Base-by-base conservation (phyloP, 1,140 invertebrate species). In the Drosophila orosa region DNA sequence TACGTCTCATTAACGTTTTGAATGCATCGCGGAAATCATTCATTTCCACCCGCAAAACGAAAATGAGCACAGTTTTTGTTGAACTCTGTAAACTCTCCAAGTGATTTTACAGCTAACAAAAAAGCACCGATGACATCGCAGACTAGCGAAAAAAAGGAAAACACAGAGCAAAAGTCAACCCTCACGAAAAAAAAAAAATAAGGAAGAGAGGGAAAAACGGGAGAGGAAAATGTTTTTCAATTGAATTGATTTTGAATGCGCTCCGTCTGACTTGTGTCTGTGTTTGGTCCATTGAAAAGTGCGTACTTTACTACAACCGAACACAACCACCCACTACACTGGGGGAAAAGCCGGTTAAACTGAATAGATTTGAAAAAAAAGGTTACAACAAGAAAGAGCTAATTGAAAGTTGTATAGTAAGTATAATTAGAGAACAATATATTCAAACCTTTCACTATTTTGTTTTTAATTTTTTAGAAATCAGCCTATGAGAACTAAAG, bases 201-300 rank as follows among this genome's bases (percentile, higher is more conserved):
- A n/a, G 17, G 50, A 44, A 44, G 37, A 9, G 44, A 37, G 12
- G 19, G 55, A 37, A 66, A 54, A 68, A 37, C 50, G 22, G 72
- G 59, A 72, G 68, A 48, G 61, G 50, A 85, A 82, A 86, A 58
- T 71, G 74, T 60, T 87, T 80, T 86, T 86, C 83, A 86, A 86
- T 86, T 87, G 83, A 86, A 87, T 86, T 86, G 83, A 87, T 86
- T 86, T 86, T 86, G 83, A 86, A 86, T 86, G 79, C 40, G 52
- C 69, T 66, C 47, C 56, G 83, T 75, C 83, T 86, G 83, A 73
- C 65, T 76, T 66, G 65, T 72, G 79, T 82, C 74, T 82, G 71
- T 71, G 69, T 44, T 74, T 74, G 61, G 61, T 50, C 79, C 67
- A 89, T 89, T 86, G 72, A 89, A 83, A 83, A 89, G 83, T 86